Evolutionary conservation across 2,113 vertebrate species (phyloP), one percentile per base, ranked within the genome.

Genomic region (Lipotes vexillifer): DNA sequence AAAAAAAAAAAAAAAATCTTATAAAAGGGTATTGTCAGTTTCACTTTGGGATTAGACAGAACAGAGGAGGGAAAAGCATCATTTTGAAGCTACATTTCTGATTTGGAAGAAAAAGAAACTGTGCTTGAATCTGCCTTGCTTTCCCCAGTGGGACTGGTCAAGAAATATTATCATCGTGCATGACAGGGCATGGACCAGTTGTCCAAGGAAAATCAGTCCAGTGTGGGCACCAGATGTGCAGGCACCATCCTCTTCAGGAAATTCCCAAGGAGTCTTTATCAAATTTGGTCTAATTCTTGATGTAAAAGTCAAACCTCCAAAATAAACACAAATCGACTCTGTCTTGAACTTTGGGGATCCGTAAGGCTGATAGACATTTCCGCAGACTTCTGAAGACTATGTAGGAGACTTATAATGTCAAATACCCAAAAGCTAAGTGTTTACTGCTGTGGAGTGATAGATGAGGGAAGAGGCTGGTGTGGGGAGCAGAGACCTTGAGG

Each of bases 161-260:
- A 82, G 44, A 75, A 92, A 38, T n/a, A 65, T 0, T 31, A 21
- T 3, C n/a, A 17, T 3, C 41, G 9, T 18, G 4, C 41, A 1
- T 83, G n/a, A 17, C 27, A n/a, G 23, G 74, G 3, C 18, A 38
- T 29, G 14, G 85, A 38, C n/a, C 6, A 25, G 27, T 1, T 23
- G 31, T 59, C 29, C n/a, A 55, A 12, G 27, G 57, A 74, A 38
- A 80, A 72, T 3, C 12, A n/a, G 15, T 0, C 21, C 63, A 57
- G 15, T 6, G 8, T 8, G 10, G 17, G 0, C 6, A 12, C 66
- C 20, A 63, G 52, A 61, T 4, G 15, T 0, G 38, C 0, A 4
- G 31, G 25, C 17, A 59, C 23, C 4, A 4, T 9, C 31, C 21
- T 46, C 29, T 82, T 38, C 5, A 46, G 75, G 81, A 84, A 72